Evolutionary conservation across 2,797 vertebrate genomes (phyloP).

Genomic region (Threskiornis aethiopicus): DNA sequence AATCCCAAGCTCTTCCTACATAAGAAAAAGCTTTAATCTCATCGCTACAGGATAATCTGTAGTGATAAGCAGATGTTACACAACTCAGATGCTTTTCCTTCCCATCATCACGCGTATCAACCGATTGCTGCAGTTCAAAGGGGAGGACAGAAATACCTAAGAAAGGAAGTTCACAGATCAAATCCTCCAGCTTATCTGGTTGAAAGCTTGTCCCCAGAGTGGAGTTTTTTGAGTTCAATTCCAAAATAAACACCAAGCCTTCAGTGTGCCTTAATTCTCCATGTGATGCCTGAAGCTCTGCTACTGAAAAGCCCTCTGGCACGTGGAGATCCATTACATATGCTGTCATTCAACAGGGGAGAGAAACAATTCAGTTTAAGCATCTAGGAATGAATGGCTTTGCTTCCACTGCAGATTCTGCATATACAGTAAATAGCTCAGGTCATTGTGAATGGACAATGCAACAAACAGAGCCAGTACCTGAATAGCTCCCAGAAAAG

Average conservation of each 20-base stretch:
- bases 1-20: conserved; percentile 3
- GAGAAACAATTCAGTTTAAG: background rate
- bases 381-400: background rate
- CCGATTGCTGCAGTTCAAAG: background rate
- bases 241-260: conserved; percentile 29
- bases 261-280: conserved; percentile 7
- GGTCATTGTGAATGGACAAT: background rate
- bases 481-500: background rate
- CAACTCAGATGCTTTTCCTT: conserved; percentile 38
- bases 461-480: background rate
- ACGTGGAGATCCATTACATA: background rate
- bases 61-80: conserved; percentile 52
- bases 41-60: conserved; percentile 51
- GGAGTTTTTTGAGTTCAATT: conserved; percentile 5
- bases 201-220: conserved; percentile 38
- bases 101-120: background rate
- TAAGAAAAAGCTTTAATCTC: conserved; percentile 42
- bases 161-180: conserved; percentile 36
- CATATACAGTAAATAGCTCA: background rate
- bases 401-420: background rate
- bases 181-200: conserved; percentile 50
- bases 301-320: background rate
- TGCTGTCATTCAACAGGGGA: background rate
- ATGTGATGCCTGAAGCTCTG: conserved; percentile 1
- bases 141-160: conserved; percentile 14